Base-by-base conservation (phyloP, 2,797 vertebrate species). In the Leptatherina wallacei region DNA sequence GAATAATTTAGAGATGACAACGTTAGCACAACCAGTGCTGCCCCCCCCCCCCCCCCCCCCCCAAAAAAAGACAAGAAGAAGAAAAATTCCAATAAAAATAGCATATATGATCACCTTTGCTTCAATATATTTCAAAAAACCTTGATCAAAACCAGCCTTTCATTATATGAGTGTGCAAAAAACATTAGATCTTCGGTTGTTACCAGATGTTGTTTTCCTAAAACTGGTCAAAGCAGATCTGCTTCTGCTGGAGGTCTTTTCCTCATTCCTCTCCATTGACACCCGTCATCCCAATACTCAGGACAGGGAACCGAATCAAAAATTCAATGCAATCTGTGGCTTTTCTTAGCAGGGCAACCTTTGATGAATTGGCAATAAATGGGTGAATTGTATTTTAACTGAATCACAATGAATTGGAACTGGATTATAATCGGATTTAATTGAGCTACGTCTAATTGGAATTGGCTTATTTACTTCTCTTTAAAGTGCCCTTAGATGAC, bases 11-110 rank as follows among this genome's bases (percentile, higher is more conserved):
- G 8, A 35, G 2, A 16, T 38, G 6, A 47, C 32, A 30, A 30
- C 3, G 18, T 35, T 35, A 69, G 38, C 47, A 18, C 14, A 0
- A 0, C 0, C 30, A 27, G 44, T 27, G 20, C 14, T 2, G 2
- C 24, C 24, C 24, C 24, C 24, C 24, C 24, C 24, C 24, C 24
- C 1, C 24, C 24, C 24, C 24, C 24, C 24, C 24, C 24, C 24
- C 24, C 1, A 27, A 27, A 27, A 27, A 27, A 27, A 27, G 24
- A 27, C 24, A 27, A 27, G 24, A 27, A 32, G 32, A 32, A 32
- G 2, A 6, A 32, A 32, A 32, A 32, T 32, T 20, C 18, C 2
- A 14, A 47, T 32, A 32, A 32, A 32, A 35, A 35, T 8, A 10
- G 9, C 1, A 35, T 35, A 35, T 35, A 35, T 35, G 33, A 35